A percentile compares a stretch with the other conserved stretches of the same genome.
These are phyloP conservation scores for Verasper variegatus DNA, from an alignment of 2,113 vertebrate genomes.

Conservation along the genomic window DNA sequence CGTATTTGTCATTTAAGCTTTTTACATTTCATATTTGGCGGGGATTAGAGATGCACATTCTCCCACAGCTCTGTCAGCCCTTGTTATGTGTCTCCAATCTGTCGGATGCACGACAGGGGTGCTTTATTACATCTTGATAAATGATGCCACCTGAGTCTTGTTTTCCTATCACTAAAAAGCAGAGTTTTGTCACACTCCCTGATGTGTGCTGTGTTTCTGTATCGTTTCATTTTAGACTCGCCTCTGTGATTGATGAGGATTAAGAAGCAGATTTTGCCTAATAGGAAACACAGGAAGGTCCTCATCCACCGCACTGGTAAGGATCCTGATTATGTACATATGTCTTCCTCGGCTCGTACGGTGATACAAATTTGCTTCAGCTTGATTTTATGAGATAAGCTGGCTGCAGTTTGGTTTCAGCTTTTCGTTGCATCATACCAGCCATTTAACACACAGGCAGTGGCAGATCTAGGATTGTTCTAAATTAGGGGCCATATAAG, in stretches of 20 bases:
- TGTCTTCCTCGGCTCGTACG: slow-evolving; percentile 11
- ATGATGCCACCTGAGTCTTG: slow-evolving; percentile 65
- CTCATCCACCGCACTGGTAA: slow-evolving; percentile 79
- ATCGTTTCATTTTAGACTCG: slow-evolving; percentile 73
- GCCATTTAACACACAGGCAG: neutral
- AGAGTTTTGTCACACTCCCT: slow-evolving; percentile 66
- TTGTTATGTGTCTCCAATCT: slow-evolving; percentile 67
- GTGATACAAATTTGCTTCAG: slow-evolving; percentile 3
- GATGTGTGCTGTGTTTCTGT: slow-evolving; percentile 58
- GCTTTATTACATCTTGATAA: slow-evolving; percentile 71
- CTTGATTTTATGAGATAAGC: slow-evolving; percentile 13
- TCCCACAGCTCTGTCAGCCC: slow-evolving; percentile 59
- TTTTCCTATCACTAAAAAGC: slow-evolving; percentile 69
- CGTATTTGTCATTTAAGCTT: slow-evolving; percentile 64
- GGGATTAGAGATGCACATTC: slow-evolving; percentile 62
- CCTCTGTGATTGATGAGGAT: slow-evolving; percentile 82
- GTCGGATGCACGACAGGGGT: slow-evolving; percentile 62
- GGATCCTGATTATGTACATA: slow-evolving; percentile 68
- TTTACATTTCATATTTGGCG: slow-evolving; percentile 66
- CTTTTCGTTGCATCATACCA: slow-evolving; percentile 21
- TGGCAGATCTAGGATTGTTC: too few relatives aligned
- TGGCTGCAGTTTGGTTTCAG: slow-evolving; percentile 20
- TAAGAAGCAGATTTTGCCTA: slow-evolving; percentile 72
- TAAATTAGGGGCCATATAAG: too few relatives aligned
- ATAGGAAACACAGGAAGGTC: slow-evolving; percentile 73